Evolutionary conservation across 1,140 invertebrate genomes (phyloP), one percentile per base, ranked within the genome.

Genomic region (Drosophila miranda): DNA sequence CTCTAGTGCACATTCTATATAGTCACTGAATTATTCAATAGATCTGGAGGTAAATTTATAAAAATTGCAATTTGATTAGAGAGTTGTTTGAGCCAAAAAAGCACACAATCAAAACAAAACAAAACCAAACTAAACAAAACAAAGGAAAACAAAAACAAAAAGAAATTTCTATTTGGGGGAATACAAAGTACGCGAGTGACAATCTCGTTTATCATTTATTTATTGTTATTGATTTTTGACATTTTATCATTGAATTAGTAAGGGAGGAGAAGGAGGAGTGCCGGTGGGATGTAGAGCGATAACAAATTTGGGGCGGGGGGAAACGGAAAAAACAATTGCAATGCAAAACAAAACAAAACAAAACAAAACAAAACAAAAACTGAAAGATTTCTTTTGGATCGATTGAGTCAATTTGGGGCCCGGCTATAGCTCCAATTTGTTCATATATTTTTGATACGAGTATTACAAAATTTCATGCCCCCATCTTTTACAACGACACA

Each of bases 161-260:
- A 46, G 52, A 49, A 49, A 68, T 54, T 75, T 58, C 45, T 52
- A 52, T 66, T 74, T 69, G 59, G 30, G 48, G 60, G 71, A 75
- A 84, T 86, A 81, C 81, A 86, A 86, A 86, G 81, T 86, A 80
- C 76, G 67, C 55, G 56, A 66, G 59, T 78, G 45, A 68, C 67
- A 74, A 73, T 80, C 76, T 86, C 82, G 78, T 86, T 82, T 82
- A 82, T 83, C 78, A 76, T 83, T 87, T 86, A 86, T 86, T 86
- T 86, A 86, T 86, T 87, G 77, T 87, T 86, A 86, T 81, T 86
- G 82, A 86, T 86, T 86, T 87, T 86, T 86, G 81, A 86, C 81
- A 86, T 86, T 86, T 87, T 87, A 87, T 86, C 81, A 86, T 86
- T 86, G 81, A 86, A 87, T 86, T 86, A 86, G 75, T 67, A 60